Evolutionary conservation across 2,797 vertebrate genomes (phyloP).

Genomic region (Crenuchus spilurus): DNA sequence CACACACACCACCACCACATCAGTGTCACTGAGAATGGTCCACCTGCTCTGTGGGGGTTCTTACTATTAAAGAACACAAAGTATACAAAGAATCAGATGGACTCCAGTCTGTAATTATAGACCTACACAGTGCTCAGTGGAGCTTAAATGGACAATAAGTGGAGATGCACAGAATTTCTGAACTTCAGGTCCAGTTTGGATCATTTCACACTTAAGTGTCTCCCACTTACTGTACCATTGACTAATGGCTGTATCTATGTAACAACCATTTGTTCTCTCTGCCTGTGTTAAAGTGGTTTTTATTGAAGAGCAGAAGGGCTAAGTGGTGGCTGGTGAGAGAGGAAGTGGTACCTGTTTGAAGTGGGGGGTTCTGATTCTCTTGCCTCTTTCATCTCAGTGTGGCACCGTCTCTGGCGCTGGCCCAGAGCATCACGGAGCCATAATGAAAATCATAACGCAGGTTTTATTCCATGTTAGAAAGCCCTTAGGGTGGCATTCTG

Average conservation of each 20-base stretch:
- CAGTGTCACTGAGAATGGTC: no score
- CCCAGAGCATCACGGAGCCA: constrained; percentile 58
- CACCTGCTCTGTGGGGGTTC: no score
- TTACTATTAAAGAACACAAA: no score
- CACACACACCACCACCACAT: no score
- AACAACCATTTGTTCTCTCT: constrained; percentile 32
- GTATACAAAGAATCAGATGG: no score
- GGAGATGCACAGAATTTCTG: neutral
- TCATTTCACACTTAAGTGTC: neutral
- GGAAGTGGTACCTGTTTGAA: constrained; percentile 75
- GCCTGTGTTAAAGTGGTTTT: constrained; percentile 67
- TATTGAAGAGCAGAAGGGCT: constrained; percentile 68
- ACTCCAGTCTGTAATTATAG: no score
- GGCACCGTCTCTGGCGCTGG: constrained; percentile 52
- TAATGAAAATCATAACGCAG: constrained; percentile 80
- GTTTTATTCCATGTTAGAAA: constrained; percentile 66
- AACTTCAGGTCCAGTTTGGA: neutral
- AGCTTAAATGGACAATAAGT: no score
- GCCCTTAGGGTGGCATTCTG: constrained; percentile 57
- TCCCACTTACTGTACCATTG: constrained; percentile 1
- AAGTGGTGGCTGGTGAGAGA: constrained; percentile 69
- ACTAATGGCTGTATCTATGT: constrained; percentile 18
- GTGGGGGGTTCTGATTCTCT: constrained; percentile 62
- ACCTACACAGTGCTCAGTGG: no score
- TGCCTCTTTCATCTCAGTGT: constrained; percentile 76